Conservation (phyloP, 2,888 invertebrate species). For the Crematogaster levior region DNA sequence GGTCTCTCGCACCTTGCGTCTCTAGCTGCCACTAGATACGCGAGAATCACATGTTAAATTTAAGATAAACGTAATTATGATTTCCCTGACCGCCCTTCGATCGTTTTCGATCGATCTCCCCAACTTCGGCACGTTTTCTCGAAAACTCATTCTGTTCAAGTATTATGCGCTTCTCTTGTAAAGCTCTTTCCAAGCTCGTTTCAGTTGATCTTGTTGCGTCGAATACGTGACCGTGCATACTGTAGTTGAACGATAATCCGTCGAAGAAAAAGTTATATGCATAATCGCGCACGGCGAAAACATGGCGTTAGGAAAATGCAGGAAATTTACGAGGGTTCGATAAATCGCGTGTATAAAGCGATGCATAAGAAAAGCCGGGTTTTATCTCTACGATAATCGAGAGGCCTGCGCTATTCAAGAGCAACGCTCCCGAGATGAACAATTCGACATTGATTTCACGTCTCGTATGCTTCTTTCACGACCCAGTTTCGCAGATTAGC, state of each 20-base stretch:
- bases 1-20: not conserved
- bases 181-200: constrained; percentile 38
- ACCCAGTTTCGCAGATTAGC: constrained; percentile 21
- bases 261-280: constrained; percentile 37
- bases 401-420: not conserved
- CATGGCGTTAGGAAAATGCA: constrained; percentile 3
- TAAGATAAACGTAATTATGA: constrained; percentile 15
- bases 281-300: constrained; percentile 30
- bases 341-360: not conserved
- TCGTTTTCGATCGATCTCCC: constrained; percentile 18
- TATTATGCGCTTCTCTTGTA: constrained; percentile 24
- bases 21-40: not conserved
- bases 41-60: not conserved
- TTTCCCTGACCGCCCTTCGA: not conserved
- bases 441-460: constrained; percentile 38
- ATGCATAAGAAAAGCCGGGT: not conserved
- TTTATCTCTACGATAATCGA: constrained; percentile 7
- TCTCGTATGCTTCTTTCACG: constrained; percentile 25
- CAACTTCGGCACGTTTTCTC: constrained; percentile 12
- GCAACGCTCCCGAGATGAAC: not conserved
- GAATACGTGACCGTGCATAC: constrained; percentile 42
- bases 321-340: not conserved
- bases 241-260: constrained; percentile 30
- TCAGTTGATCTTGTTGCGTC: constrained; percentile 49
- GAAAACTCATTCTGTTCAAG: constrained; percentile 16